Evolutionary conservation across 2,113 vertebrate genomes (phyloP).

Genomic region (Melospiza melodia): DNA sequence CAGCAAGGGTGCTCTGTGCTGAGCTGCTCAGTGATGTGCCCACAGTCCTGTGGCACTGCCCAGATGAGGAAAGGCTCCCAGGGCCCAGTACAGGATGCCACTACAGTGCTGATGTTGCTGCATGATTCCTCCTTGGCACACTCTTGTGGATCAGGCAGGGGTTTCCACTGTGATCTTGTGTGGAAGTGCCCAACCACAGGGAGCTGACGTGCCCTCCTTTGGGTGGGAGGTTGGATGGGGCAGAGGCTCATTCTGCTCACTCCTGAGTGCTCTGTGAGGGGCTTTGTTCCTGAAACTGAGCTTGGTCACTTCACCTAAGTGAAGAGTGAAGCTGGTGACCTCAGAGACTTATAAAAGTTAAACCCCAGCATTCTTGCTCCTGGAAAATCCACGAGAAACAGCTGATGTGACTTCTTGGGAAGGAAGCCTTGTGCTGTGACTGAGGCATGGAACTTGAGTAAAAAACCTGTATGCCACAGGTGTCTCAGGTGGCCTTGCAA

Average conservation of each 20-base stretch:
- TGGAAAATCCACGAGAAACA: not conserved
- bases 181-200: not conserved
- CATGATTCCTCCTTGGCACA: not conserved
- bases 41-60: not conserved
- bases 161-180: not conserved
- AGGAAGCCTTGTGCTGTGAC: not conserved
- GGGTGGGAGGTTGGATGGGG: not conserved
- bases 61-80: not conserved
- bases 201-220: fast-evolving
- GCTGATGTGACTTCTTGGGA: not conserved
- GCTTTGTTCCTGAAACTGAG: not conserved
- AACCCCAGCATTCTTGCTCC: not conserved
- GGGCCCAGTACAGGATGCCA: not conserved
- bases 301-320: not conserved
- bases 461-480: not conserved
- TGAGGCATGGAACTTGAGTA: not conserved
- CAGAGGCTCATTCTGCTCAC: not conserved
- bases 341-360: not conserved
- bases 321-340: not conserved
- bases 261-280: not conserved
- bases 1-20: not conserved
- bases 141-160: not conserved
- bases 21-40: not conserved
- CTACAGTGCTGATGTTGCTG: not conserved
- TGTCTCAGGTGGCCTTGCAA: not conserved